phyloP scores from a whole-genome alignment of 2,888 invertebrate species.

The Phalera bucephala region DNA sequence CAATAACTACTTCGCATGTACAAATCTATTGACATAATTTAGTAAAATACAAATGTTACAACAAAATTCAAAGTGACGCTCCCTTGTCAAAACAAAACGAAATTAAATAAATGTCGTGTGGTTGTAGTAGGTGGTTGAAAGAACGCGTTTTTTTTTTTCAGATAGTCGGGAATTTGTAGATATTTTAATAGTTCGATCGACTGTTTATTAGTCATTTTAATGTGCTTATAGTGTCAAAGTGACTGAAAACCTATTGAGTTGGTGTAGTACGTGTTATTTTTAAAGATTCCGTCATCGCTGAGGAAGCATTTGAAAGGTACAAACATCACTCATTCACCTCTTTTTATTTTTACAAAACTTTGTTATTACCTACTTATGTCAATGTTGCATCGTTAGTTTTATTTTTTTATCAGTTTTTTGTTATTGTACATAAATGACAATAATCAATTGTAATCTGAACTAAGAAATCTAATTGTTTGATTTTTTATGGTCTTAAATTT shows the following conservation, averaged over 20 bases:
- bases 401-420: too few species aligned
- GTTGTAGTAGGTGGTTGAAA: constrained; percentile 16
- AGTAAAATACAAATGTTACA: too few species aligned
- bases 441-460: too few species aligned
- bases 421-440: too few species aligned
- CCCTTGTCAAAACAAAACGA: too few species aligned
- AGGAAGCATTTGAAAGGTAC: constrained; percentile 40
- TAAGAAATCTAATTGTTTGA: too few species aligned
- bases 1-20: too few species aligned
- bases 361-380: constrained; percentile 3
- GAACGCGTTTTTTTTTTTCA: constrained; percentile 23
- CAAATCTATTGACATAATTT: too few species aligned
- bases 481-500: too few species aligned
- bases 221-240: constrained; percentile 9
- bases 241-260: constrained; percentile 13
- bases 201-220: constrained; percentile 1
- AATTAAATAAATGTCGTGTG: constrained; percentile 26
- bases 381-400: constrained; percentile 9
- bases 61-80: too few species aligned
- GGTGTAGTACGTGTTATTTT: constrained; percentile 31
- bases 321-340: constrained; percentile 33
- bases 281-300: constrained; percentile 33
- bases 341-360: constrained; percentile 25
- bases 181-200: constrained; percentile 1
- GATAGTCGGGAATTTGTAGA: constrained; percentile 10